A percentile compares a stretch with the other conserved stretches of the same genome.
Evolutionary conservation across 2,888 invertebrate species (phyloP).

Genomic region (Drosophila subsilvestris): DNA sequence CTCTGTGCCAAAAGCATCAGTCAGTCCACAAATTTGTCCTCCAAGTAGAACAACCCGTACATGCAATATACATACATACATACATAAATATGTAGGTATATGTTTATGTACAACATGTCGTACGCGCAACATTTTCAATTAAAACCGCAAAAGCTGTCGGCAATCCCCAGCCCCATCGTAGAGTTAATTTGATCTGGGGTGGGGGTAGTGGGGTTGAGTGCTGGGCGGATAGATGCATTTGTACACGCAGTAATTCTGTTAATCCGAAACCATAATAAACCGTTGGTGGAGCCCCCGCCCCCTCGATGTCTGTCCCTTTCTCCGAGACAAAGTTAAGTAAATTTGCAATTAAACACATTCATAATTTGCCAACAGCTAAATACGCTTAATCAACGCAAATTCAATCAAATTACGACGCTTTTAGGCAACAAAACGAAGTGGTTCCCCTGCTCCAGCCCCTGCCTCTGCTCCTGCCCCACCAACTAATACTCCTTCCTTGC

Average conservation of each 20-base stretch:
- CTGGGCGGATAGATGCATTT: slow-evolving; percentile 38
- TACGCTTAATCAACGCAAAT: slow-evolving; percentile 76
- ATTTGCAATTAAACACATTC: slow-evolving; percentile 69
- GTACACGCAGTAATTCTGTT: slow-evolving; percentile 65
- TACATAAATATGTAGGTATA: slow-evolving; percentile 10
- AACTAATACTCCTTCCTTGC: not conserved
- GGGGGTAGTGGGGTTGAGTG: not conserved
- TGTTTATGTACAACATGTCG: slow-evolving; percentile 58
- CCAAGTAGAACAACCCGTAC: slow-evolving; percentile 31
- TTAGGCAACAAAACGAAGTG: slow-evolving; percentile 53
- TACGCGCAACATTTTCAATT: slow-evolving; percentile 70
- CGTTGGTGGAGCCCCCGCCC: not conserved
- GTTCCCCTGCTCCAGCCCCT: slow-evolving; percentile 4
- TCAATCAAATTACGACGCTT: slow-evolving; percentile 76
- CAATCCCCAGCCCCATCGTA: slow-evolving; percentile 44
- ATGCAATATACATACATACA: no score
- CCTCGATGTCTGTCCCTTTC: slow-evolving; percentile 4
- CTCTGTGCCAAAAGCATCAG: slow-evolving; percentile 33
- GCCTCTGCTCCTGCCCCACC: not conserved
- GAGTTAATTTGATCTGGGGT: slow-evolving; percentile 34
- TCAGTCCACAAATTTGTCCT: slow-evolving; percentile 45
- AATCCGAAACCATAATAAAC: slow-evolving; percentile 68
- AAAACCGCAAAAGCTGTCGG: slow-evolving; percentile 60
- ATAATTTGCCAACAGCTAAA: slow-evolving; percentile 75
- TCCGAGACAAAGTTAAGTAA: slow-evolving; percentile 65